These are phyloP conservation scores for Ophion costatus DNA, from an alignment of 2,888 invertebrate species.

Conservation along the genomic window DNA sequence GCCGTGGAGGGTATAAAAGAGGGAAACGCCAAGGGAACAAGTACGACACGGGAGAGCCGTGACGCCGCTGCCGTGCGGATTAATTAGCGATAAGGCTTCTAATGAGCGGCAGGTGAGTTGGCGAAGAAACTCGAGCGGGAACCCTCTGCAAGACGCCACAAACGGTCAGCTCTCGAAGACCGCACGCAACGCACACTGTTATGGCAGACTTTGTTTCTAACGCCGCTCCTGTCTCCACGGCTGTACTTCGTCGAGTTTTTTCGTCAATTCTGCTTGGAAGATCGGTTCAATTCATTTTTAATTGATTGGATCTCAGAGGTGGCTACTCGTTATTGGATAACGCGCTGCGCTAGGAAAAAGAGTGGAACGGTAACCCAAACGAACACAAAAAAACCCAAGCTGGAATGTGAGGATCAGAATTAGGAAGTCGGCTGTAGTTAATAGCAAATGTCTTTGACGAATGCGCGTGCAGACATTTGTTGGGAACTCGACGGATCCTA, in stretches of 20 bases:
- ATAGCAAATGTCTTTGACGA: too few relatives aligned
- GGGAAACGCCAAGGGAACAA: slow-evolving; percentile 73
- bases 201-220: slow-evolving; percentile 35
- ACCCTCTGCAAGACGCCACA: slow-evolving; percentile 63
- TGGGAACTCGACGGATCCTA: too few relatives aligned
- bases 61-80: slow-evolving; percentile 82
- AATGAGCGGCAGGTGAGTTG: slow-evolving; percentile 83
- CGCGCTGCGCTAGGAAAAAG: neutral
- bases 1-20: slow-evolving; percentile 57
- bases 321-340: neutral
- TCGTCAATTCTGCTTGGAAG: neutral
- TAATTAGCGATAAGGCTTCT: slow-evolving; percentile 83
- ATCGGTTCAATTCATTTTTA: slow-evolving; percentile 1
- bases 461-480: too few relatives aligned
- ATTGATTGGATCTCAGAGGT: slow-evolving; percentile 10
- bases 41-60: slow-evolving; percentile 81
- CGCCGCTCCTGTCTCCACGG: neutral
- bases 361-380: neutral
- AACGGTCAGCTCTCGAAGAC: slow-evolving; percentile 56
- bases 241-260: neutral
- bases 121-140: slow-evolving; percentile 73
- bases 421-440: too few relatives aligned
- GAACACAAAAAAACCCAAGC: neutral
- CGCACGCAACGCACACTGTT: slow-evolving; percentile 65
- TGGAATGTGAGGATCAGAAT: too few relatives aligned